Base-by-base conservation (phyloP, 1,140 invertebrate species). In the Euschistus heros region DNA sequence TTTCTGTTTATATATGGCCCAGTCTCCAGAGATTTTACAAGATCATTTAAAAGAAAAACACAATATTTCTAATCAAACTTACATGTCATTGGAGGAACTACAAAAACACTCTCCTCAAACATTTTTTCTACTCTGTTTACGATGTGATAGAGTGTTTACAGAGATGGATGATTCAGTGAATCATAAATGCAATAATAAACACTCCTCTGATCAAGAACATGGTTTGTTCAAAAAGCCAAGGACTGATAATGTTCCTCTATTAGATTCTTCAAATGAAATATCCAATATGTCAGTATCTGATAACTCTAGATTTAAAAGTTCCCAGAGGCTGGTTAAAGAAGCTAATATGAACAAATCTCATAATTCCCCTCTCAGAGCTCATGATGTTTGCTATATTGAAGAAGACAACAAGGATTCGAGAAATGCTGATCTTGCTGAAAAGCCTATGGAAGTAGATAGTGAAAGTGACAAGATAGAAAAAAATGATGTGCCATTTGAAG, bases 1-100 rank as follows among this genome's bases (percentile, higher is more conserved):
- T 14, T 88, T 85, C 74, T 91, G 88, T 71, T 77, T 89, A 44
- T 85, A 85, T 62, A 85, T 89, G 77, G 90, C 88, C 76, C 83
- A 84, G 26, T 82, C 82, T 68, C 83, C 86, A n/a, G 86, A 90
- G 67, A 85, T 86, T 71, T 73, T 91, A 22, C 84, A 84, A 44
- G 76, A 84, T 68, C 89, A 91, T 76, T 75, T 91, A 67, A 79
- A 80, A 57, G 83, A 82, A 63, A 87, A 86, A 74, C 89, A 91
- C 71, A 85, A 83, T 74, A 80, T 87, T 46, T 80, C 83, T 70
- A 83, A 87, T 68, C 80, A 78, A 30, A 77, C 80, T 62, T 86
- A 83, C 71, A 73, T 82, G 13, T 81, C 78, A 47, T 78, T 81
- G 55, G 82, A 86, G 68, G 81, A 84, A 62, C 84, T 86, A 74